Evolutionary conservation across 2,888 invertebrate species (phyloP), one percentile per base, ranked within the genome.

Genomic region (Neoscelio sp.): DNA sequence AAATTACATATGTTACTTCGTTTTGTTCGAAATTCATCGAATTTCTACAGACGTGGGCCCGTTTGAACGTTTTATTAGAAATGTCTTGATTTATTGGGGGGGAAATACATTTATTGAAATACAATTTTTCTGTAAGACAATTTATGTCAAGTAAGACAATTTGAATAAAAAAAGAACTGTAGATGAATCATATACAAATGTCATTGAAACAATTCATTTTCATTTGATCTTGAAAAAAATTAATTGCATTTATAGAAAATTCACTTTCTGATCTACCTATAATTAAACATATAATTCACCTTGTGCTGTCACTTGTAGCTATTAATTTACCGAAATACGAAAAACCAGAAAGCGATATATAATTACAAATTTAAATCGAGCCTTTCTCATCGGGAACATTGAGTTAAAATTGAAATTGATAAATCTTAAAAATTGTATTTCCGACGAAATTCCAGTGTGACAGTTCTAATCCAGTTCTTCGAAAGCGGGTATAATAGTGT

Each of bases 391-490:
- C 18, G 54, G 28, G 48, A 75, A 54, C 30, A 12, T 23, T 28
- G 58, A 52, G 38, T 62, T n/a, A 7, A 56, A 70, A 64, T 77
- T 18, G 68, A 67, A 73, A 70, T 79, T 71, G 71, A 76, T 80
- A 80, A 76, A 80, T 80, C 75, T 50, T 67, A 50, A 68, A 67
- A 64, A 67, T n/a, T 71, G 60, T 62, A 73, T 67, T 73, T 68
- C 67, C 35, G 7, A 64, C 33, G 60, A 76, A 75, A 80, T 68
- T 35, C 67, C 54, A 38, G 26, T 54, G 73, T 73, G 80, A 76
- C 80, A 76, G 71, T 77, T 71, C 40, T 26, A 71, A 60, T 67
- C 67, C 65, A 33, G 30, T 76, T 80, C 76, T 26, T 5, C 73
- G 80, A 76, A 80, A 46, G 6, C 48, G 67, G 70, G 52, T 68